A percentile compares a stretch with the other conserved stretches of the same genome.
phyloP scores from a whole-genome alignment of 1,140 invertebrate species.

The Globodera rostochiensis region DNA sequence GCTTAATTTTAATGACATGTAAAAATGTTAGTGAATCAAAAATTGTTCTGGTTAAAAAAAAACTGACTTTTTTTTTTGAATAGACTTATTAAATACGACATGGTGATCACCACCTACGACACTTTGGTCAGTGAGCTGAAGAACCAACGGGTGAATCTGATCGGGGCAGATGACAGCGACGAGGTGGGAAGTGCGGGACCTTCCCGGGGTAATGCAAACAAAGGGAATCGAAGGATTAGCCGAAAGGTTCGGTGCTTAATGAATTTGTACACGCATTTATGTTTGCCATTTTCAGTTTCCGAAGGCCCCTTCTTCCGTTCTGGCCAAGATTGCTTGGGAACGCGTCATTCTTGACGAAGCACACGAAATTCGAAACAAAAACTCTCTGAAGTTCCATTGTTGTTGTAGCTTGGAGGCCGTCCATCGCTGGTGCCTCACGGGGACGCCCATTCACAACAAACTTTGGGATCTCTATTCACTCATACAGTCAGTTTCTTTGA shows the following conservation, averaged over 20 bases:
- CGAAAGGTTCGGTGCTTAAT: not conserved
- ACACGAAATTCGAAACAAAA: conserved; percentile 85
- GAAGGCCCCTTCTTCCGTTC: conserved; percentile 45
- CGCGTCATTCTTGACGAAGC: conserved; percentile 89
- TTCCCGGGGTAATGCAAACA: conserved; percentile 45
- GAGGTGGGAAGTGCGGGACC: not conserved
- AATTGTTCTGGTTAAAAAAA: too few relatives aligned
- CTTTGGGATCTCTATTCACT: conserved; percentile 84
- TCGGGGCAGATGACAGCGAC: conserved; percentile 21
- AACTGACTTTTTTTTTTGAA: conserved; percentile 30
- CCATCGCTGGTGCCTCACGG: conserved; percentile 82
- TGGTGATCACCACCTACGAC: conserved; percentile 71
- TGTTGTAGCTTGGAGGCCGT: conserved; percentile 73
- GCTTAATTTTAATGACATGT: too few relatives aligned
- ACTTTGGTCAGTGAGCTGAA: conserved; percentile 68
- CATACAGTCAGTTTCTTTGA: conserved; percentile 69
- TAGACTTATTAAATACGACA: conserved; percentile 68
- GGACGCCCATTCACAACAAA: conserved; percentile 92
- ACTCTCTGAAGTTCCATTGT: conserved; percentile 75
- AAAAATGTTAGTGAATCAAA: too few relatives aligned
- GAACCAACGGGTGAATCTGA: conserved; percentile 38
- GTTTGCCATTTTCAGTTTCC: conserved; percentile 9
- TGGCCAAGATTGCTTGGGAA: conserved; percentile 77
- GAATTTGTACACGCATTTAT: not conserved
- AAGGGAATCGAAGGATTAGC: conserved; percentile 48